Evolutionary conservation across 2,113 vertebrate genomes (phyloP).

Genomic region (Acrocephalus kingi): DNA sequence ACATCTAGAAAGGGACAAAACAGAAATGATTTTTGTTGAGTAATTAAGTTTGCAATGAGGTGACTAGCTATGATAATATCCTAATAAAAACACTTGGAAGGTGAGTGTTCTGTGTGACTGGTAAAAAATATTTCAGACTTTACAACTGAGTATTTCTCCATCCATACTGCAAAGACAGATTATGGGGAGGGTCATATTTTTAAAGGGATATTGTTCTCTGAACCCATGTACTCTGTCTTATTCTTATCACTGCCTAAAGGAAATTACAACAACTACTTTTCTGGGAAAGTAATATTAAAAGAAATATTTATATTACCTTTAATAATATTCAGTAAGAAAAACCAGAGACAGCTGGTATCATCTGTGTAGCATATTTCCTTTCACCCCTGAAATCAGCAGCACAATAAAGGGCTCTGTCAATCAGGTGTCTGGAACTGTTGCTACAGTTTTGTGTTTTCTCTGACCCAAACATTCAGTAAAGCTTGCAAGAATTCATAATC

Average conservation of each 20-base stretch:
- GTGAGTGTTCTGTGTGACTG: background rate
- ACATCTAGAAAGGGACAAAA: background rate
- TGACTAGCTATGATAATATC: background rate
- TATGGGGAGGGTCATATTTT: background rate
- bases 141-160: background rate
- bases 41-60: background rate
- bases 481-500: background rate
- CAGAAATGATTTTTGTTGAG: background rate
- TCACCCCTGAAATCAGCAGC: background rate
- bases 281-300: constrained; percentile 25
- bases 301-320: background rate
- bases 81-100: background rate
- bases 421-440: background rate
- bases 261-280: constrained; percentile 32
- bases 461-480: background rate
- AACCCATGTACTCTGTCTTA: background rate
- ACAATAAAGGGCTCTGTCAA: background rate
- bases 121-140: background rate
- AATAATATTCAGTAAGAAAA: background rate
- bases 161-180: background rate
- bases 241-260: background rate
- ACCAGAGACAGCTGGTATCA: background rate
- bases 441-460: background rate
- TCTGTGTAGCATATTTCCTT: background rate
- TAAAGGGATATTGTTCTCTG: background rate